Conservation (phyloP, 2,888 invertebrate genomes). For the Nomada hirtipes region DNA sequence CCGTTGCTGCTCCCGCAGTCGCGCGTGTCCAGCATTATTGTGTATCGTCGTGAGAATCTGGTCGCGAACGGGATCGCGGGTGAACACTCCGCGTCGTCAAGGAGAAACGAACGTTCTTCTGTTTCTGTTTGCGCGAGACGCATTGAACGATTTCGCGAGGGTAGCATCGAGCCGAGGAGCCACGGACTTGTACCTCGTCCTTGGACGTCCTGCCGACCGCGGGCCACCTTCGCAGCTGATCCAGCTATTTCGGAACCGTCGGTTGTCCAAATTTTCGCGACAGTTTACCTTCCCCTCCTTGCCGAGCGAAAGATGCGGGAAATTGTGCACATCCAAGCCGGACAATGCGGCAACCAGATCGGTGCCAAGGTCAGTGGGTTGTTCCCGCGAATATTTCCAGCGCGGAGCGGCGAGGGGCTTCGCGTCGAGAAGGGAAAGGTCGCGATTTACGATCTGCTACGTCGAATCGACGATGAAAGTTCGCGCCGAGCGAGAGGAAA, state of each 20-base stretch:
- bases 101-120: constrained; percentile 47
- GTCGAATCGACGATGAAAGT: background rate
- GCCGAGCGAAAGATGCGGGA: constrained; percentile 88
- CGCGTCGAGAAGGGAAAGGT: background rate
- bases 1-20: too few species aligned
- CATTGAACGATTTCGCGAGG: background rate
- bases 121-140: constrained; percentile 51
- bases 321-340: constrained; percentile 93
- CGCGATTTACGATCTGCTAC: too few species aligned
- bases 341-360: constrained; percentile 96
- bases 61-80: background rate
- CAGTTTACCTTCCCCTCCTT: background rate
- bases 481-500: background rate
- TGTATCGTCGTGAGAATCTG: background rate
- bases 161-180: constrained; percentile 24
- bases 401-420: background rate
- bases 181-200: constrained; percentile 25
- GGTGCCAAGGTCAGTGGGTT: constrained; percentile 87
- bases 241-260: background rate
- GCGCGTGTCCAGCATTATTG: too few species aligned
- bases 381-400: background rate
- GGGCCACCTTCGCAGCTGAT: constrained; percentile 7
- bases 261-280: constrained; percentile 1
- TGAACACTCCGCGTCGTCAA: constrained; percentile 12
- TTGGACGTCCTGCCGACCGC: constrained; percentile 4